A percentile compares a stretch with the other conserved stretches of the same genome.
These are phyloP conservation scores for Nemotelus nigrinus DNA, from an alignment of 2,888 invertebrate genomes.

Conservation along the genomic window DNA sequence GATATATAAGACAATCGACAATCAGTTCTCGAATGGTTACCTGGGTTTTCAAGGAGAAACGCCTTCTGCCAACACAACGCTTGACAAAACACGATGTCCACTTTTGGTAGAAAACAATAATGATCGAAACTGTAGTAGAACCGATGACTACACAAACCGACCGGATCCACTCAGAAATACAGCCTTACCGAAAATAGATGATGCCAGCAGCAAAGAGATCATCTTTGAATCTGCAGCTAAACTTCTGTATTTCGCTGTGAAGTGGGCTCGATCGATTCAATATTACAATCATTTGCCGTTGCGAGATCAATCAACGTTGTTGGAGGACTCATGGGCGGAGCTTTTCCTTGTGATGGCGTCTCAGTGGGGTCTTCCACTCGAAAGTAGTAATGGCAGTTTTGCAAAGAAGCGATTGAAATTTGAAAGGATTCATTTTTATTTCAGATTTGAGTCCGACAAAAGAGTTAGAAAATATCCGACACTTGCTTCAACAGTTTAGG, in stretches of 20 bases:
- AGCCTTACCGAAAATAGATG: neutral
- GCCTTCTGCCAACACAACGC: neutral
- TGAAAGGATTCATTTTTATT: neutral
- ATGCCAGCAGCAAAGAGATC: slow-evolving; percentile 63
- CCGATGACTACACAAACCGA: neutral
- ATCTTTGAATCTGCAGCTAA: slow-evolving; percentile 79
- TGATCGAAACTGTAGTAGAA: neutral
- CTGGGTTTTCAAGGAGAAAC: neutral
- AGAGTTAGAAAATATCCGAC: slow-evolving; percentile 67
- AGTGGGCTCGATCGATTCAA: slow-evolving; percentile 82
- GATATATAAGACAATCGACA: slow-evolving; percentile 50
- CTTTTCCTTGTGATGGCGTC: slow-evolving; percentile 84
- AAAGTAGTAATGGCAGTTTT: slow-evolving; percentile 60
- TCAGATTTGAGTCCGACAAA: slow-evolving; percentile 59
- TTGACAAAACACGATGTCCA: neutral
- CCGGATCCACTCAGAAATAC: neutral
- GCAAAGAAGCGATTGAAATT: neutral
- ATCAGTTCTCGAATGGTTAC: slow-evolving; percentile 48
- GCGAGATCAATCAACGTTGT: slow-evolving; percentile 75
- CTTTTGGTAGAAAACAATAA: neutral
- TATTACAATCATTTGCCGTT: slow-evolving; percentile 75
- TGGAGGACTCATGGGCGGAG: slow-evolving; percentile 86
- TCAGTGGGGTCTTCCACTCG: slow-evolving; percentile 80
- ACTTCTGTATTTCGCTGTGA: slow-evolving; percentile 78
- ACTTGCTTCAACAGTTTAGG: slow-evolving; percentile 73